phyloP scores from a whole-genome alignment of 2,113 vertebrate species.

The Pipa parva region DNA sequence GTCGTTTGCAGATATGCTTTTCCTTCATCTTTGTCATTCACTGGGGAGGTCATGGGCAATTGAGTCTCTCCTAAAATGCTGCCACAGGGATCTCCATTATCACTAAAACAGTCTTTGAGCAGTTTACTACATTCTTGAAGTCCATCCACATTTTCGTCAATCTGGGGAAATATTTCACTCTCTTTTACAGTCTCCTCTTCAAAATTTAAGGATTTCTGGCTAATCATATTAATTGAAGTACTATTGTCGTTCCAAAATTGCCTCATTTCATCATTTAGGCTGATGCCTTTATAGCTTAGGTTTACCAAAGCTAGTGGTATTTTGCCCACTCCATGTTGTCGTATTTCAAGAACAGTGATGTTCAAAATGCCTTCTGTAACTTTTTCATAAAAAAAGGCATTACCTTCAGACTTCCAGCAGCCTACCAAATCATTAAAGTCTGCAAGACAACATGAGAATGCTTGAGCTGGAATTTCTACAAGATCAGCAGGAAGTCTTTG shows the following conservation, averaged over 20 bases:
- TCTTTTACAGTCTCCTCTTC: not conserved
- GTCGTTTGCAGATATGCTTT: not conserved
- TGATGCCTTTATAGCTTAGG: slow-evolving; percentile 62
- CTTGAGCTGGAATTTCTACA: slow-evolving; percentile 64
- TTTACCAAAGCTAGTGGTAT: slow-evolving; percentile 61
- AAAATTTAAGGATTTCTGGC: not conserved
- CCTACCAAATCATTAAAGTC: slow-evolving; percentile 68
- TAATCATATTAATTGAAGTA: not conserved
- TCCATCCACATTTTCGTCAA: not conserved
- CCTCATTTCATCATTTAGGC: slow-evolving; percentile 73
- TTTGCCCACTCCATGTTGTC: slow-evolving; percentile 36
- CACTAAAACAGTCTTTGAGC: too few relatives aligned
- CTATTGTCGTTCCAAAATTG: slow-evolving; percentile 55
- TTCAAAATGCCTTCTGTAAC: slow-evolving; percentile 64
- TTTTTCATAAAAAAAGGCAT: slow-evolving; percentile 63
- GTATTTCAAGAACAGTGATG: slow-evolving; percentile 63
- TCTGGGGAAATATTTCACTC: not conserved
- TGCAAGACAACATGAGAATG: slow-evolving; percentile 79
- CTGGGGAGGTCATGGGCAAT: too few relatives aligned
- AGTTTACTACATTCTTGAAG: not conserved
- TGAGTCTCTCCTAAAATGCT: too few relatives aligned
- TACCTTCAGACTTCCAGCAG: slow-evolving; percentile 65
- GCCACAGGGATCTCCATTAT: too few relatives aligned
- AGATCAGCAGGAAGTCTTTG: slow-evolving; percentile 64
- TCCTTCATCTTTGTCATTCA: not conserved